Percentiles rank a stretch among this genome's conserved stretches.
Conservation (phyloP, 2,797 vertebrate genomes). For the Pteronotus mesoamericanus region DNA sequence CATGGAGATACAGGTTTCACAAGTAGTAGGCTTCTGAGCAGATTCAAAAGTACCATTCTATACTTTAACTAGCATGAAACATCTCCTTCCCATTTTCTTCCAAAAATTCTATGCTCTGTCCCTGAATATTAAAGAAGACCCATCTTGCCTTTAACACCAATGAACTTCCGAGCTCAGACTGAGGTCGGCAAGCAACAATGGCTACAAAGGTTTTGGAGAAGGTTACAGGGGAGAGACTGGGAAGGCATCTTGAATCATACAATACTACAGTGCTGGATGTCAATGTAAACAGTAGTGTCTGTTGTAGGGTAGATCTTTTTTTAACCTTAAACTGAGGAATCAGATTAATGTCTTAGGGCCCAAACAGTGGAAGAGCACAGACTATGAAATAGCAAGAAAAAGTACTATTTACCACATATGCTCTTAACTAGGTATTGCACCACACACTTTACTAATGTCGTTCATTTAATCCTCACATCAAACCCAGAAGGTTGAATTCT, state of each 20-base stretch:
- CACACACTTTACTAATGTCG: neutral
- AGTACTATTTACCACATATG: neutral
- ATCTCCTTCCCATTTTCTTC: neutral
- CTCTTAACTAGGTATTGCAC: neutral
- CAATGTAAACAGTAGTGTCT: neutral
- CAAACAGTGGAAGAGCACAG: neutral
- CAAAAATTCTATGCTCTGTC: neutral
- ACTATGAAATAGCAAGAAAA: neutral
- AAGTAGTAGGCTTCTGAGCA: neutral
- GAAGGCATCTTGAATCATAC: neutral
- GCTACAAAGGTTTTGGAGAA: neutral
- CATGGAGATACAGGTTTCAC: neutral
- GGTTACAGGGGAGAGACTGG: neutral
- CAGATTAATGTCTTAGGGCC: neutral
- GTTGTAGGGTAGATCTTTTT: neutral
- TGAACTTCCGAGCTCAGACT: neutral
- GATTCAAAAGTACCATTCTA: neutral
- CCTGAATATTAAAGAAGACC: neutral
- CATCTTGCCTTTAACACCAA: neutral
- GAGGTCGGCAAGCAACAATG: neutral
- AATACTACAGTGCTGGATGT: neutral
- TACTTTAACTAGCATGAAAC: neutral
- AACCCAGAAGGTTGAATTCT: neutral
- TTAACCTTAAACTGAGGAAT: neutral
- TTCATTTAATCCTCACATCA: neutral